Evolutionary conservation across 2,888 invertebrate genomes (phyloP).

Genomic region (Phasia obesa): DNA sequence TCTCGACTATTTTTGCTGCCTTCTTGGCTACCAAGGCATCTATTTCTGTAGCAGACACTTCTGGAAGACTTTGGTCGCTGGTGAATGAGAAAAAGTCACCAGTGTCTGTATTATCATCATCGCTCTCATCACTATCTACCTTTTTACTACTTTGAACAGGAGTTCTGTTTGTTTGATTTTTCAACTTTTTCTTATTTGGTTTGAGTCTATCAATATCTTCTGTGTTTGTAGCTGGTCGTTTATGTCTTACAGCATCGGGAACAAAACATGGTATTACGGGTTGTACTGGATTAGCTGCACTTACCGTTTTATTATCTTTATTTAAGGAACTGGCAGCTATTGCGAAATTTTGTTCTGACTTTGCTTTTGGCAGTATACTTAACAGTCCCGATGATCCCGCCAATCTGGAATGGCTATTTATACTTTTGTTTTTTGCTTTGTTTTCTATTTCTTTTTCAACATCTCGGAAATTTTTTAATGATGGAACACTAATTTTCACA

Average conservation of each 20-base stretch:
- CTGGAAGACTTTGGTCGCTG: conserved; percentile 81
- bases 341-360: conserved; percentile 78
- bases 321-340: conserved; percentile 58
- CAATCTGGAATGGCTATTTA: conserved; percentile 13
- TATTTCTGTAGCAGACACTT: conserved; percentile 83
- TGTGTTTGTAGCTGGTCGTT: conserved; percentile 79
- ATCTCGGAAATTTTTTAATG: conserved; percentile 84
- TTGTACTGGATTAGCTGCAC: neutral
- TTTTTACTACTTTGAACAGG: neutral
- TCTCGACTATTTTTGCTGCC: conserved; percentile 79
- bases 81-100: conserved; percentile 81
- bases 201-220: conserved; percentile 75
- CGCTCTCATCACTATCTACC: conserved; percentile 83
- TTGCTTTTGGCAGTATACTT: conserved; percentile 87
- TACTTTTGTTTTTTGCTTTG: conserved; percentile 71
- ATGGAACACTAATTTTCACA: conserved; percentile 87
- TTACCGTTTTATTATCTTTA: neutral
- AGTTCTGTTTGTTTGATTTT: neutral
- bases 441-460: conserved; percentile 76
- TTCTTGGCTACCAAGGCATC: conserved; percentile 80
- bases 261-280: conserved; percentile 75
- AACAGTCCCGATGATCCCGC: conserved; percentile 84
- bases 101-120: conserved; percentile 78
- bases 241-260: conserved; percentile 81
- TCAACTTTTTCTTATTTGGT: conserved; percentile 43